Conservation (phyloP, 2,113 vertebrate species). For the Onychorhynchus coronatus region DNA sequence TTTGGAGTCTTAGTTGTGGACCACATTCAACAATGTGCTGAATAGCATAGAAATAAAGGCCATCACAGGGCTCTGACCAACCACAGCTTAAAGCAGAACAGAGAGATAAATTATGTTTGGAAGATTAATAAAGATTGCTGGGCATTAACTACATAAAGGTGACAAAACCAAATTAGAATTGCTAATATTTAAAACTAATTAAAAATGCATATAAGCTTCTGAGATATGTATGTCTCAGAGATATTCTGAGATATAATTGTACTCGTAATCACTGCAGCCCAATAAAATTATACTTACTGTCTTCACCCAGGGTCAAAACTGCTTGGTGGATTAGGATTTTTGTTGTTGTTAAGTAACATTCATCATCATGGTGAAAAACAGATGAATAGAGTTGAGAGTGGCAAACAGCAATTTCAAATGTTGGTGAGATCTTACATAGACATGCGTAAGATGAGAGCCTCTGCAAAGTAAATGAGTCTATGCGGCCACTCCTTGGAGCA, state of each 20-base stretch:
- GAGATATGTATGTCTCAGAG: too few relatives aligned
- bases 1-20: neutral
- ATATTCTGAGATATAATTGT: neutral
- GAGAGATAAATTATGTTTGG: neutral
- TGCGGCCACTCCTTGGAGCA: neutral
- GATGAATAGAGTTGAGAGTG: neutral
- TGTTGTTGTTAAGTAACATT: neutral
- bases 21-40: neutral
- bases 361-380: neutral
- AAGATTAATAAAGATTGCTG: neutral
- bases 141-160: neutral
- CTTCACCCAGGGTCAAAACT: neutral
- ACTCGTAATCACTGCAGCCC: neutral
- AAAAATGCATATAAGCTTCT: neutral
- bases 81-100: neutral
- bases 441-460: neutral
- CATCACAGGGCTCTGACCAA: neutral
- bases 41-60: neutral
- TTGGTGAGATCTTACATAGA: neutral
- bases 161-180: neutral
- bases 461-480: neutral
- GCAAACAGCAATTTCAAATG: neutral
- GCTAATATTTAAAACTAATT: neutral
- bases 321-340: neutral
- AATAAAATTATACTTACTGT: neutral